Evolutionary conservation across 2,888 invertebrate genomes (phyloP), one percentile per base, ranked within the genome.

Genomic region (Sepioteuthis lessoniana): DNA sequence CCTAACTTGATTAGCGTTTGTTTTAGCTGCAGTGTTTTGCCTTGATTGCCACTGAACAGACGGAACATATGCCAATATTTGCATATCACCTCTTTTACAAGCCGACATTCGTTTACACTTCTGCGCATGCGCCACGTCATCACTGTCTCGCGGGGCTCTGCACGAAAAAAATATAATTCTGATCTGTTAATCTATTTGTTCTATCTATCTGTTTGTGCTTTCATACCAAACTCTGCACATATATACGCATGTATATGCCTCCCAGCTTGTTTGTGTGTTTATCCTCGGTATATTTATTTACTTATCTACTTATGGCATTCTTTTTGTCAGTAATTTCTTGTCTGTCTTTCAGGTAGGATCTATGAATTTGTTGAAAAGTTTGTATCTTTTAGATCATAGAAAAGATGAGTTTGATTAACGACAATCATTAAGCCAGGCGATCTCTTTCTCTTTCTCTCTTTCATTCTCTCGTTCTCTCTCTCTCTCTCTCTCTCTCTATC

Each of bases 1-100:
- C 76, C 76, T 76, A 76, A 76, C 76, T 76, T 76, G 76, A 76
- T 76, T 76, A 76, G 76, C 76, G 76, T 76, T 76, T 76, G 76
- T 76, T 35, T 76, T 76, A 76, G 76, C n/a, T 76, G n/a, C 76
- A 76, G 76, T 76, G 76, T 76, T 76, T 76, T 76, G 76, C n/a
- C 35, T 76, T 76, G 76, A 76, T 76, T 76, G 76, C 76, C 76
- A 76, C 76, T 16, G 76, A 76, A 76, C 76, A 76, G 76, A 76
- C 76, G 76, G 76, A n/a, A 76, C 76, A 76, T 76, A 76, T 76
- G 76, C 76, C 76, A 76, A 76, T 35, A 76, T 76, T 76, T 76
- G 76, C 76, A 76, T 76, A 76, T 76, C 76, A 76, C 76, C 35
- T 76, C 76, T 76, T 76, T 76, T 76, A 76, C 76, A 76, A 76